Base-by-base conservation (phyloP, 2,888 invertebrate genomes). In the Nowickia ferox region DNA sequence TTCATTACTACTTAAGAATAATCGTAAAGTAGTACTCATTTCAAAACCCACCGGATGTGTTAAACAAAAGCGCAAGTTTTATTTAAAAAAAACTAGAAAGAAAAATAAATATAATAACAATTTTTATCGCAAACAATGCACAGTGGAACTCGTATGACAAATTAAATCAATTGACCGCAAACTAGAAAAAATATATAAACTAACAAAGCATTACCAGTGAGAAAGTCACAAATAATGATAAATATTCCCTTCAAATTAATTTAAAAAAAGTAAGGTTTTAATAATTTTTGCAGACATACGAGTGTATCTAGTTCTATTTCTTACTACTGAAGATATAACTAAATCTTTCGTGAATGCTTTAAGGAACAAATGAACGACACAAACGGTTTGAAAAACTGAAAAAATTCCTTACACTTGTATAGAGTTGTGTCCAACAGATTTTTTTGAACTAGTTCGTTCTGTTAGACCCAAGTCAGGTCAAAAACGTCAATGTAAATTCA, bases 1-100 rank as follows among this genome's bases (percentile, higher is more conserved):
- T 53, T 79, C 46, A 71, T 79, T 79, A 63, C 46, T 63, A 46
- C 55, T 65, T 65, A 55, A 65, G 63, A 72, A 71, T 65, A 71
- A n/a, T 61, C 17, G 22, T 53, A 53, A 53, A 30, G 30, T 30
- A 30, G 30, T 30, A 61, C 53, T 51, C 13, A 63, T 61, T 42
- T 6, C 15, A 48, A 65, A 79, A 57, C 4, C 44, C 40, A 72
- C 79, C 79, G 79, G 79, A 79, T 79, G 79, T 72, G 11, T 46
- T 55, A 15, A 78, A 71, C 69, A 63, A 72, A 79, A 72, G 71
- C 19, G 11, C 38, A 63, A 65, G 46, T 72, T 30, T 30, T 30
- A 30, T 30, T 38, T 15, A 55, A 79, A 63, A 63, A 66, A 66
- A 51, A 48, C 0, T 2, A 53, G 10, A 15, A 51, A 15, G 8